Percentiles rank a stretch among this genome's conserved stretches.
phyloP scores from a whole-genome alignment of 2,113 vertebrate species.

The Hassar affinis region DNA sequence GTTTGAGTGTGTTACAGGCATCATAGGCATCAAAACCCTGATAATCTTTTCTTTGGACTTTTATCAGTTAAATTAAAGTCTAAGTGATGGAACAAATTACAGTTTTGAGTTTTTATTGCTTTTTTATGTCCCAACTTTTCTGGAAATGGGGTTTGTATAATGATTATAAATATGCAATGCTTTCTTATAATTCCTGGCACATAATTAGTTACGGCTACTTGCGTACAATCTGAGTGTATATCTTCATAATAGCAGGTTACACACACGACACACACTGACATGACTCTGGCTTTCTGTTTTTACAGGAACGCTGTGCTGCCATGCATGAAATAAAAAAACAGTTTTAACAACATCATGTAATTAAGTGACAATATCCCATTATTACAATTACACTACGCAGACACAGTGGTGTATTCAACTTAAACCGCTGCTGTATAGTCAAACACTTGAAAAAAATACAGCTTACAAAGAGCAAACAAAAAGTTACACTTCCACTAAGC shows the following conservation, averaged over 20 bases:
- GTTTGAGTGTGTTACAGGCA: too few relatives aligned
- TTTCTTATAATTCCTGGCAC: background rate
- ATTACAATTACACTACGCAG: background rate
- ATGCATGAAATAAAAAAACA: background rate
- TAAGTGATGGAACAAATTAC: too few relatives aligned
- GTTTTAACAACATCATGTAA: background rate
- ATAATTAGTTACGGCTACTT: background rate
- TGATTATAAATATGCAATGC: background rate
- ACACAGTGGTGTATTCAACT: background rate
- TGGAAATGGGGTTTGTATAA: too few relatives aligned
- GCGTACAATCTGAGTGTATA: background rate
- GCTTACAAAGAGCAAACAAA: conserved; percentile 5
- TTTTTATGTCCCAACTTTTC: too few relatives aligned
- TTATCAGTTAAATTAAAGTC: too few relatives aligned
- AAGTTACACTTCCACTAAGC: background rate
- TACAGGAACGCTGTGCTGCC: background rate
- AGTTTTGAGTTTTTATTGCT: too few relatives aligned
- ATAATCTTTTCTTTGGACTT: too few relatives aligned
- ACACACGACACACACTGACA: background rate
- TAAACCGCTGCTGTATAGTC: background rate
- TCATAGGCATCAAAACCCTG: too few relatives aligned
- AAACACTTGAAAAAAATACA: background rate
- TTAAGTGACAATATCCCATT: background rate
- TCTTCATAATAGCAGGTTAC: background rate
- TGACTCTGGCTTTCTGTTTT: background rate